Evolutionary conservation across 1,140 invertebrate genomes (phyloP), one percentile per base, ranked within the genome.

Genomic region (Colletes latitarsis): DNA sequence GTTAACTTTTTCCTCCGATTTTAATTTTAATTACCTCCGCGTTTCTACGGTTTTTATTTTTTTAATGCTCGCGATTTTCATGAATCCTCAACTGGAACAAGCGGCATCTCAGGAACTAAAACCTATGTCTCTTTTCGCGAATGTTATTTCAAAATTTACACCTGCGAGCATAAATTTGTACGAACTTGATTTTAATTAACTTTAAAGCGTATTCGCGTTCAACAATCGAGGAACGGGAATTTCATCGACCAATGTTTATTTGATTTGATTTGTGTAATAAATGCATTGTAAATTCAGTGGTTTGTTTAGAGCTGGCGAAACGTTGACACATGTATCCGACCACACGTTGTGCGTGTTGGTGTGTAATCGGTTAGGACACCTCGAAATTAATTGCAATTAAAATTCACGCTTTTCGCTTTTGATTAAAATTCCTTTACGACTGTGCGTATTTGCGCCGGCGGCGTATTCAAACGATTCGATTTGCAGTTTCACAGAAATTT

Each of bases 381-480:
- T 62, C 46, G n/a, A 12, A n/a, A 75, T 53, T 75, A 66, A 75
- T 66, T 39, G 17, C 10, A 46, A 64, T 63, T 52, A 39, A 63
- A 74, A 63, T 55, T 76, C 53, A 69, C 39, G 41, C 30, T 30
- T 46, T n/a, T 57, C 52, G 6, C 21, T 46, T 46, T 19, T 58
- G 69, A 77, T 77, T 77, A 55, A 43, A 77, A 77, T 77, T 77
- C 64, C 49, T 41, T 57, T 39, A 3, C 30, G 0, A 15, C 12
- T 14, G 19, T 6, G 17, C 6, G 41, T 55, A 49, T 76, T 67
- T 52, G 14, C 39, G 49, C 43, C 30, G 0, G 17, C 10, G 0
- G 8, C 71, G 58, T 12, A 15, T 62, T 62, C 15, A 49, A 52
- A 21, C 58, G n/a, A 52, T 30, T 17, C 17, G 15, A 46, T n/a